Evolutionary conservation across 2,113 vertebrate genomes (phyloP).

Genomic region (Spheniscus mendiculus): DNA sequence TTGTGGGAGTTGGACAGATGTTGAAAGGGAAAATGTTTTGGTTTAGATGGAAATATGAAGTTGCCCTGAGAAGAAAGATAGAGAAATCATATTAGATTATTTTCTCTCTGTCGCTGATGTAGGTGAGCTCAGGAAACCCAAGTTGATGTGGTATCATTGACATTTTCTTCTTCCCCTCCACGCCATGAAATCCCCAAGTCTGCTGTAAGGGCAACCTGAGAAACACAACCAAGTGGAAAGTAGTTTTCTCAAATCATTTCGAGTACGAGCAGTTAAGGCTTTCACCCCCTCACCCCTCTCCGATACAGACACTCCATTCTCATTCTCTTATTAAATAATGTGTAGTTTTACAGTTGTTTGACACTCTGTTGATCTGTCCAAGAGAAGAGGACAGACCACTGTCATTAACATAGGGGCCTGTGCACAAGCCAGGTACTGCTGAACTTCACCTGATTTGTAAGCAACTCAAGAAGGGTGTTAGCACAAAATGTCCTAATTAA

Average conservation of each 20-base stretch:
- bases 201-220: neutral
- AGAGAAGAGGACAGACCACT: neutral
- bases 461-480: neutral
- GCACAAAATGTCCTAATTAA: neutral
- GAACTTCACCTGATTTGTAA: neutral
- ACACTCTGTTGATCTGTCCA: neutral
- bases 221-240: neutral
- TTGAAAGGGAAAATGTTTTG: neutral
- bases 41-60: neutral
- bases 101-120: neutral
- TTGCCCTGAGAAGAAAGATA: neutral
- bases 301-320: accelerated
- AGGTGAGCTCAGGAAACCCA: neutral
- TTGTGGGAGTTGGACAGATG: neutral
- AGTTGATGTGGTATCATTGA: neutral
- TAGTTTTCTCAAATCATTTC: neutral
- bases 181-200: neutral
- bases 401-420: neutral
- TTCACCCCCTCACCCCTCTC: neutral
- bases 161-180: neutral
- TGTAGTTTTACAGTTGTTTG: neutral
- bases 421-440: neutral
- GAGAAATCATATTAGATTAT: neutral
- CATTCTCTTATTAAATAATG: neutral
- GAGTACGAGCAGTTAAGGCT: neutral